Percentiles rank a stretch among this genome's conserved stretches.
Evolutionary conservation across 2,113 vertebrate genomes (phyloP).

Genomic region (Microtus ochrogaster): DNA sequence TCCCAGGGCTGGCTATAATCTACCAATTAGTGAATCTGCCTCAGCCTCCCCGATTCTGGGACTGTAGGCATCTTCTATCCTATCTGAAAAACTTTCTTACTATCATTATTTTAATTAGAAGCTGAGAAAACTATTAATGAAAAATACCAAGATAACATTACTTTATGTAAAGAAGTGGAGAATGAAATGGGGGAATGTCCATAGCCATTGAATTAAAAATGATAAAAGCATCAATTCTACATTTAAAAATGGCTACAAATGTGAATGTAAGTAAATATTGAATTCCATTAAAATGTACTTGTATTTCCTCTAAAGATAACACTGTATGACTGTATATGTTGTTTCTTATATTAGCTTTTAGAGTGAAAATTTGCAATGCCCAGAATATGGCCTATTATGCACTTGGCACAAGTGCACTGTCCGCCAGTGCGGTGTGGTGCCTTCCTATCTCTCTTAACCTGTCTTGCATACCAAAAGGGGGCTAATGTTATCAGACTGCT

Average conservation of each 20-base stretch:
- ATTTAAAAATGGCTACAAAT: neutral
- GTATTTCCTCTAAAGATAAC: neutral
- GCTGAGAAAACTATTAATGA: slow-evolving; percentile 23
- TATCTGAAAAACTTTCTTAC: neutral
- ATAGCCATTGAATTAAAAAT: neutral
- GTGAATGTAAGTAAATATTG: neutral
- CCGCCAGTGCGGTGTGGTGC: neutral
- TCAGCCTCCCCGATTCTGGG: neutral
- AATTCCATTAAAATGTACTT: neutral
- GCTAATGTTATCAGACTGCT: neutral
- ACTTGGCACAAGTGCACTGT: neutral
- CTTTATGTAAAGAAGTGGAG: neutral
- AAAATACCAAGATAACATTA: neutral
- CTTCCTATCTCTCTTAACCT: neutral
- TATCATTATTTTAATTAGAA: neutral
- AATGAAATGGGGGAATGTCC: neutral
- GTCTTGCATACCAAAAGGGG: neutral
- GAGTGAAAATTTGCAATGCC: neutral
- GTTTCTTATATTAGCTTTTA: neutral
- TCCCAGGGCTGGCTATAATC: neutral
- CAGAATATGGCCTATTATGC: neutral
- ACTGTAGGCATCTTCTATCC: neutral
- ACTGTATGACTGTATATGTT: neutral
- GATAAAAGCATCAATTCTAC: neutral
- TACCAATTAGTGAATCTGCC: neutral